Evolutionary conservation across 2,888 invertebrate genomes (phyloP), one percentile per base, ranked within the genome.

Genomic region (Ormia ochracea): DNA sequence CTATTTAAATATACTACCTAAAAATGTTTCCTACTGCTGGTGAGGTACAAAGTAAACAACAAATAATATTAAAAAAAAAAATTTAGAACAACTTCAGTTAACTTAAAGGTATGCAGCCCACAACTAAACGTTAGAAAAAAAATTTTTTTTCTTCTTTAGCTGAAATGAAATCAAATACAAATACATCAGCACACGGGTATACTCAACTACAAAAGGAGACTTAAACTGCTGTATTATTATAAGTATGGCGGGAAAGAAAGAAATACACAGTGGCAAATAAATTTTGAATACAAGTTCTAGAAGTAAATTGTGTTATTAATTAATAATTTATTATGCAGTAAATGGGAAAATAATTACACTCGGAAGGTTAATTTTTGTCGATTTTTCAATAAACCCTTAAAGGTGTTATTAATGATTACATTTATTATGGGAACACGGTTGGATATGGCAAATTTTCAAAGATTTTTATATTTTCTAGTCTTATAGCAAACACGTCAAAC

Each of bases 221-320:
- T 63, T 61, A 45, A 75, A 69, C 61, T 63, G n/a, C n/a, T n/a
- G 10, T 68, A 68, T 68, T 68, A 33, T 59, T 52, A 26, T 68
- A 43, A 31, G 36, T 23, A 23, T 28, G 26, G 17, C 14, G 26
- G 23, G 43, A 19, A 50, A 14, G 1, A 36, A 36, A 6, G n/a
- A 3, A 50, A 50, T 28, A 3, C 28, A 50, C 14, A 28, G 10
- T 19, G 21, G 3, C 10, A n/a, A 48, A 23, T n/a, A 23, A 48
- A 48, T n/a, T 1, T 23, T 1, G 5, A 7, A 23, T 7, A 10
- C 19, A n/a, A n/a, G n/a, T n/a, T n/a, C n/a, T n/a, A n/a, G n/a
- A n/a, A n/a, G n/a, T n/a, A n/a, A n/a, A n/a, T n/a, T n/a, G n/a
- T n/a, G n/a, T n/a, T n/a, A n/a, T n/a, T n/a, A n/a, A n/a, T n/a